These are phyloP conservation scores for Antidorcas marsupialis DNA, from an alignment of 2,113 vertebrate genomes.

Conservation along the genomic window DNA sequence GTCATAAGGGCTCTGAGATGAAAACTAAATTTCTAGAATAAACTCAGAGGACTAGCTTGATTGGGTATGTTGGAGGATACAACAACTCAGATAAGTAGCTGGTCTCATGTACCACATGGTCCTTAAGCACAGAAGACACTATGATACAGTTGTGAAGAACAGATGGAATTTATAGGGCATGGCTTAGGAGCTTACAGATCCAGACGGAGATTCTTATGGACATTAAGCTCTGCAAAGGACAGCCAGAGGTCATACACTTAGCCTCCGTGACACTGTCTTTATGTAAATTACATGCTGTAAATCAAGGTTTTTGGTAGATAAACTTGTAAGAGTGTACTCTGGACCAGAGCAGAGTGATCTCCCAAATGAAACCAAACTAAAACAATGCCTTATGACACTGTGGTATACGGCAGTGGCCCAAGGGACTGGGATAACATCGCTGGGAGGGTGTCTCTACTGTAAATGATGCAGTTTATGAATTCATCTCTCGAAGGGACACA, in stretches of 20 bases:
- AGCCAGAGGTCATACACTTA: not conserved
- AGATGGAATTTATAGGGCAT: not conserved
- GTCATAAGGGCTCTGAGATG: not conserved
- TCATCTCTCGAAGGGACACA: not conserved
- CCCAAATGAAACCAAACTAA: not conserved
- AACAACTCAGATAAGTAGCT: not conserved
- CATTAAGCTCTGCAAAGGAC: not conserved
- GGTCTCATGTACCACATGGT: not conserved
- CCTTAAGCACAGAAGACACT: not conserved
- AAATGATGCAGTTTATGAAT: not conserved
- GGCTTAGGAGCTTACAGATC: not conserved
- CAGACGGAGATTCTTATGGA: not conserved
- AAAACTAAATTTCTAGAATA: slow-evolving; percentile 24
- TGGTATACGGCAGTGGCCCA: not conserved
- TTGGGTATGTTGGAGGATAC: not conserved
- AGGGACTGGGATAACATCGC: not conserved
- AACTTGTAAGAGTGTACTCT: not conserved
- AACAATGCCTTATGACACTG: not conserved
- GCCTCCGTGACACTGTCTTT: not conserved
- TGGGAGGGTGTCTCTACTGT: not conserved
- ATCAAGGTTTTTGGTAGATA: not conserved
- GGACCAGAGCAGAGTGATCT: not conserved
- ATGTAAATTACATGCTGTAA: not conserved
- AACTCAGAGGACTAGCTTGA: not conserved
- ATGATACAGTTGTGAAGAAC: not conserved